phyloP scores from a whole-genome alignment of 2,888 invertebrate genomes.

The Pseudococcus jackbeardsleyi region DNA sequence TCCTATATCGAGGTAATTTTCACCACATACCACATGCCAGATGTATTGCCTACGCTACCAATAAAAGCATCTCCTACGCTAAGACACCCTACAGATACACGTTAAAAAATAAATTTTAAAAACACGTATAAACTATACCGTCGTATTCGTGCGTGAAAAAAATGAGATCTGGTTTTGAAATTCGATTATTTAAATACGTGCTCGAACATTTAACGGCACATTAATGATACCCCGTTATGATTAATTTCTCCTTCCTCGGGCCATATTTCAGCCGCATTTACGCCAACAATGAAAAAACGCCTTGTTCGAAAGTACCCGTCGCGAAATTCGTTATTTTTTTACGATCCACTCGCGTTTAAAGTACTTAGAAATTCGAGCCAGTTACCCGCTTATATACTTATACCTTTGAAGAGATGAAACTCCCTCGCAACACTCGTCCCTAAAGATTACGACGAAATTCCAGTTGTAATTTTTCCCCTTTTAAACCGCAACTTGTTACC shows the following conservation, averaged over 20 bases:
- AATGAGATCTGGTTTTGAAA: conserved; percentile 2
- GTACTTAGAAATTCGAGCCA: not conserved
- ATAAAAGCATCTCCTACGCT: not conserved
- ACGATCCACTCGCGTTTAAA: not conserved
- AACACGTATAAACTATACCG: not conserved
- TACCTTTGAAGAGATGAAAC: conserved; percentile 7
- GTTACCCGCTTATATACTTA: not conserved
- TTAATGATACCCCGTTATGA: not conserved
- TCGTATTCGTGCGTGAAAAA: not conserved
- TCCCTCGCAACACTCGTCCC: not conserved
- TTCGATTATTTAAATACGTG: conserved; percentile 35
- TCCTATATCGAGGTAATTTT: too few species aligned
- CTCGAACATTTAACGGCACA: conserved; percentile 64
- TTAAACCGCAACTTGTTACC: conserved; percentile 4
- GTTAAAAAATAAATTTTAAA: not conserved
- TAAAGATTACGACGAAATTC: conserved; percentile 39
- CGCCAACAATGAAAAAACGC: not conserved
- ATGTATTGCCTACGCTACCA: too few species aligned
- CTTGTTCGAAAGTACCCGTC: not conserved
- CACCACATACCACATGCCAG: too few species aligned
- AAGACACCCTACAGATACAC: not conserved
- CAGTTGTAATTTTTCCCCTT: conserved; percentile 11
- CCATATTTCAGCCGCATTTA: not conserved
- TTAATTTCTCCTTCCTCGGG: not conserved
- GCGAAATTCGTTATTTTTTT: conserved; percentile 11